phyloP scores from a whole-genome alignment of 2,797 vertebrate species.

The Schizothorax lantsangensis region DNA sequence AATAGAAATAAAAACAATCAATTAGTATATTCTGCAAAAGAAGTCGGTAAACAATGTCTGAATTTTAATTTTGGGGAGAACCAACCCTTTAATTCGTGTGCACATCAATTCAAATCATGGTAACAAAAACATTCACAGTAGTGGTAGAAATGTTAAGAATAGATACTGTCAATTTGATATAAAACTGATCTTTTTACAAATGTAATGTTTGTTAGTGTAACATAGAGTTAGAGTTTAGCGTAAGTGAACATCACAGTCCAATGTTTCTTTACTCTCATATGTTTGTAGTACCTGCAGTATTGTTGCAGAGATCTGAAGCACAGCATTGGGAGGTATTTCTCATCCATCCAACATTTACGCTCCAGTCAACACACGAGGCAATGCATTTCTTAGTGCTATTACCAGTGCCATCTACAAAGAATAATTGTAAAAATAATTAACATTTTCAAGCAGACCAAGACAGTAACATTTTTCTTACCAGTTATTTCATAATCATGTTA shows the following conservation, averaged over 20 bases:
- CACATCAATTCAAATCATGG: background rate
- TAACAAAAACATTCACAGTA: background rate
- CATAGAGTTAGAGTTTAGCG: too few relatives aligned
- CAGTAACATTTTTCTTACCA: background rate
- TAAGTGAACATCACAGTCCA: background rate
- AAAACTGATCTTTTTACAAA: background rate
- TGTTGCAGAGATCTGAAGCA: constrained; percentile 64
- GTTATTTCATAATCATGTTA: background rate
- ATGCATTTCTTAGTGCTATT: background rate
- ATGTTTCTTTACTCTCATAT: background rate
- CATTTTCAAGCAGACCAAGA: background rate
- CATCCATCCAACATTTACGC: constrained; percentile 52
- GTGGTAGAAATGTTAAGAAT: background rate
- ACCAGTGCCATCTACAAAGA: constrained; percentile 43
- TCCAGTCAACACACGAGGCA: constrained; percentile 41
- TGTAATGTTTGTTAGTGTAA: background rate
- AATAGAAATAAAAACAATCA: too few relatives aligned
- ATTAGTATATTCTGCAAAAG: too few relatives aligned
- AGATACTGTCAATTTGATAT: background rate
- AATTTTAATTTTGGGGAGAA: background rate
- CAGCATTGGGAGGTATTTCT: constrained; percentile 54
- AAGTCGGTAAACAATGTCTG: background rate
- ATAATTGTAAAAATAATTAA: background rate
- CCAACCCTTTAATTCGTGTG: background rate
- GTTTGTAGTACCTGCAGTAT: constrained; percentile 55